phyloP scores from a whole-genome alignment of 2,888 invertebrate species.

The Sinopyrophorus schimmeli region DNA sequence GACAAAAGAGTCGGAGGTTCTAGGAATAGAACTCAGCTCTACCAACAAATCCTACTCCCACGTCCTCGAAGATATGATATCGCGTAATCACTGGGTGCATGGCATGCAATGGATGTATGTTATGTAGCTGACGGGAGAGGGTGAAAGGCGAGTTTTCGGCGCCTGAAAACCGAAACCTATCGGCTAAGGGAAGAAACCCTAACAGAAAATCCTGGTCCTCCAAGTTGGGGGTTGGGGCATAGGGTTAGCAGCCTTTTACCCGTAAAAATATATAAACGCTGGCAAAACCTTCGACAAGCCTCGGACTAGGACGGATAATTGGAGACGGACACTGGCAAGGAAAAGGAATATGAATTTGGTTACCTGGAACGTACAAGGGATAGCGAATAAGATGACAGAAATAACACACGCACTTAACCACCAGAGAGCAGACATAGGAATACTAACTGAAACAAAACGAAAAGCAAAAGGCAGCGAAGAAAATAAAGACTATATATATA shows the following conservation, averaged over 20 bases:
- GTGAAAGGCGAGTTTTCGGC: conserved; percentile 1
- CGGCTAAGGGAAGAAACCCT: neutral
- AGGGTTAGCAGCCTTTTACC: too few species aligned
- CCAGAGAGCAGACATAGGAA: too few species aligned
- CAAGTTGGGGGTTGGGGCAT: neutral
- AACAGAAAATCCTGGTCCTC: conserved; percentile 2
- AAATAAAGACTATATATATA: neutral
- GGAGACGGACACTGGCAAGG: too few species aligned
- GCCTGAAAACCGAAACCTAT: neutral
- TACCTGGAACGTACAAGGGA: too few species aligned
- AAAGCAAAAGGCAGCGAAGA: neutral
- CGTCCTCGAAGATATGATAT: conserved; percentile 15
- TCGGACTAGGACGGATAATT: too few species aligned
- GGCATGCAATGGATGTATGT: conserved; percentile 15
- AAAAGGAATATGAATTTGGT: too few species aligned
- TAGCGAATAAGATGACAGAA: neutral
- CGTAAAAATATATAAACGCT: too few species aligned
- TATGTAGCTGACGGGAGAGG: conserved; percentile 2
- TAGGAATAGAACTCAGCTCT: conserved; percentile 22
- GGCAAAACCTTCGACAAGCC: too few species aligned
- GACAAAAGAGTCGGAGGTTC: conserved; percentile 2
- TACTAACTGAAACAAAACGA: conserved; percentile 1
- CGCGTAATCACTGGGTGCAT: conserved; percentile 9
- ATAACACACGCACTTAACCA: neutral
- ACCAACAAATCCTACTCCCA: conserved; percentile 21